phyloP scores from a whole-genome alignment of 2,113 vertebrate genomes.

The Prunella himalayana region DNA sequence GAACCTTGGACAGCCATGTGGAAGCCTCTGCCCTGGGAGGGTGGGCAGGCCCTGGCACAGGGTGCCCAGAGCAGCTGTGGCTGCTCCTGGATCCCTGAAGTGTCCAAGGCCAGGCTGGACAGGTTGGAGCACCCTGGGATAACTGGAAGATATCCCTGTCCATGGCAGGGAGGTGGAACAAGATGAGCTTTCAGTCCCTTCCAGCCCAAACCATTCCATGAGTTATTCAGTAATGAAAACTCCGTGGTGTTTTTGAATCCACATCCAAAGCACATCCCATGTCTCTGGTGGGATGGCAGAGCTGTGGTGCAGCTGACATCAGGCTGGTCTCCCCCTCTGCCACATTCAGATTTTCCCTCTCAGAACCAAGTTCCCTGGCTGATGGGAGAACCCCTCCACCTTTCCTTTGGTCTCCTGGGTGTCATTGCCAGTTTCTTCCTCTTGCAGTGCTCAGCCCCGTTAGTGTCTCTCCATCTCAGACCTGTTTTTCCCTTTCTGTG shows the following conservation, averaged over 20 bases:
- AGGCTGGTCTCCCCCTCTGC: neutral
- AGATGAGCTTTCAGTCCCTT: neutral
- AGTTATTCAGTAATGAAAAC: neutral
- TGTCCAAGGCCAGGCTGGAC: rapidly evolving
- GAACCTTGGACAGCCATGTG: neutral
- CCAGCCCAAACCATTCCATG: neutral
- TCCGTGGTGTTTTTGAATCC: rapidly evolving
- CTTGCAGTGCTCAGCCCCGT: rapidly evolving
- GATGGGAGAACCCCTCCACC: neutral
- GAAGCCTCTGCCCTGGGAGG: neutral
- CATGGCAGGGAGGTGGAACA: neutral
- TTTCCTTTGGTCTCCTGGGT: neutral
- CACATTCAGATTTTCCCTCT: neutral
- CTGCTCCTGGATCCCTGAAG: neutral
- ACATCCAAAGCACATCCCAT: rapidly evolving
- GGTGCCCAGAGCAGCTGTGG: neutral
- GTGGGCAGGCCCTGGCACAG: neutral
- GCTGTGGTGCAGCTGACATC: neutral
- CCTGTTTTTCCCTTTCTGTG: neutral
- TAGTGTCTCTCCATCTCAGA: rapidly evolving
- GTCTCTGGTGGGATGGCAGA: rapidly evolving
- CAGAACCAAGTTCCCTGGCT: neutral
- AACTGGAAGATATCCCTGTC: rapidly evolving
- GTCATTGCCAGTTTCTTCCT: neutral
- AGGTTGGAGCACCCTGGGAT: rapidly evolving